Evolutionary conservation across 2,888 invertebrate genomes (phyloP), one percentile per base, ranked within the genome.

Genomic region (Exephanes ischioxanthus): DNA sequence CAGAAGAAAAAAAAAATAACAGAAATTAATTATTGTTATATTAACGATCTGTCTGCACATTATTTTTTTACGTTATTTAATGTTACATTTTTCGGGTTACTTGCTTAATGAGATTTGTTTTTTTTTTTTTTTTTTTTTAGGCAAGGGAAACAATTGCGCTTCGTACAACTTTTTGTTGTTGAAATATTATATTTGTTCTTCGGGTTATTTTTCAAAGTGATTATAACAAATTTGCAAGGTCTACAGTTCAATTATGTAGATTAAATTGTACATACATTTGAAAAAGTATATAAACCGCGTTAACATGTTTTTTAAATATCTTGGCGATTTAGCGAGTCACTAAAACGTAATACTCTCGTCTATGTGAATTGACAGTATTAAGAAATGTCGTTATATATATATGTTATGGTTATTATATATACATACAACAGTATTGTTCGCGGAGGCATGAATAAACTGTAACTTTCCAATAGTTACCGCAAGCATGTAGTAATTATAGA

Each of bases 391-490:
- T 4, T 48, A 16, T 48, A 1, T 16, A 48, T 16, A 16, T 41
- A 9, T 37, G 9, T 37, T 14, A 48, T 48, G 14, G 45, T 14
- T 48, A 16, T 14, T 48, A 48, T 48, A 48, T 48, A 9, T 37
- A 48, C 3, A 4, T 41, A 0, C 16, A 16, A 4, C 4, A 16
- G 75, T 45, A 67, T 63, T 51, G 63, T 78, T 81, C 22, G 41
- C 26, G 41, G 19, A 16, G 33, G 16, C 53, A 75, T 71, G 67
- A 78, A 81, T 48, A 68, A 45, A 58, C 68, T 51, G 55, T 78
- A 82, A 82, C 78, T 85, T 70, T 82, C 30, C 75, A 45, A 73
- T 76, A 80, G 70, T 67, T 75, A 14, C 30, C 30, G 51, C 84
- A 58, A 37, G 72, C 45, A 73, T 33, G 66, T 53, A 84, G 63